Conservation (phyloP, 2,797 vertebrate genomes). For the Sebastolobus alascanus region DNA sequence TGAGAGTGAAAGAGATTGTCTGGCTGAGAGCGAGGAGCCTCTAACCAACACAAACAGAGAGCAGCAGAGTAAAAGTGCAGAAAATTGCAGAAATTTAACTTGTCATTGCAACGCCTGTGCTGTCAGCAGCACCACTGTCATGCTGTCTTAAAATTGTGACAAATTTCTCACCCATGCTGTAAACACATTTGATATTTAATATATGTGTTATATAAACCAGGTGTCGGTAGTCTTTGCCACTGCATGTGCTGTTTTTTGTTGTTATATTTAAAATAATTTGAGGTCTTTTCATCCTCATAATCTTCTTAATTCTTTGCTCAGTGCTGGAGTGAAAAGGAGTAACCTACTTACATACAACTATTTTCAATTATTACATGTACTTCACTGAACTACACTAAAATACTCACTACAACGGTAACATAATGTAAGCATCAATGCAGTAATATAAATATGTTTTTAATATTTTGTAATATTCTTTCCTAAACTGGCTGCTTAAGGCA, state of each 20-base stretch:
- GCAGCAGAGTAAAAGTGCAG: constrained; percentile 32
- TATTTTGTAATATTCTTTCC: background rate
- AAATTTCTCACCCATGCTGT: constrained; percentile 19
- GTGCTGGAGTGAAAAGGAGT: constrained; percentile 4
- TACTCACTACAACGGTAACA: background rate
- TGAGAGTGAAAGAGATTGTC: constrained; percentile 9
- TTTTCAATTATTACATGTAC: background rate
- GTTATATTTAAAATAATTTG: constrained; percentile 16
- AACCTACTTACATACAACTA: background rate
- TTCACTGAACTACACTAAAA: constrained; percentile 1
- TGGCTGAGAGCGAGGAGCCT: constrained; percentile 20
- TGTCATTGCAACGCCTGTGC: constrained; percentile 48
- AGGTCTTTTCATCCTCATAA: constrained; percentile 17
- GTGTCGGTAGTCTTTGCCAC: background rate
- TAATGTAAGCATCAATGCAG: background rate
- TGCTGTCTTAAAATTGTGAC: constrained; percentile 43
- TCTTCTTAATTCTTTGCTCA: constrained; percentile 6
- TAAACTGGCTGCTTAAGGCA: background rate
- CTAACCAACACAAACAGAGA: constrained; percentile 42
- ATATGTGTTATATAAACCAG: constrained; percentile 16
- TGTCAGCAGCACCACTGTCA: constrained; percentile 27
- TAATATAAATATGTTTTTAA: background rate
- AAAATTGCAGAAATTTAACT: constrained; percentile 53
- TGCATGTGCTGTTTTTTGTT: constrained; percentile 1
- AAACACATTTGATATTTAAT: constrained; percentile 27